Percentiles rank a stretch among this genome's conserved stretches.
phyloP scores from a whole-genome alignment of 2,113 vertebrate species.

The Chionomys nivalis region DNA sequence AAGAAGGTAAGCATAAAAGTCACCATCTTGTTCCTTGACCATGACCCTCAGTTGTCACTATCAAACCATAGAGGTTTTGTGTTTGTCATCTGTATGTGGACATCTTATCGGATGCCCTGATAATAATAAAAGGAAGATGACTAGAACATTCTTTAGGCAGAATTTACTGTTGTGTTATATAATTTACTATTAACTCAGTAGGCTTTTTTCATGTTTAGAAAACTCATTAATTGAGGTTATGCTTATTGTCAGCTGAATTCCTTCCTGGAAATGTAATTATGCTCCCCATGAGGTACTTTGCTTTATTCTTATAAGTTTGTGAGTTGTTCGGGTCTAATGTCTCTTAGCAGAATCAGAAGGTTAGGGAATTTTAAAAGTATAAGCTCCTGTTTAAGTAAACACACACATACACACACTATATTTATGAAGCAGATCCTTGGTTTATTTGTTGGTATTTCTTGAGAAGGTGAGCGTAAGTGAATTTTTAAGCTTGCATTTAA shows the following conservation, averaged over 20 bases:
- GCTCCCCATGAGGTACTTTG: neutral
- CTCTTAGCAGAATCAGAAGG: neutral
- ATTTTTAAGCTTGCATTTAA: neutral
- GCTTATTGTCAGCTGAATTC: slow-evolving; percentile 32
- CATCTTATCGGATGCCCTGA: neutral
- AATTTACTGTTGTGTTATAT: slow-evolving; percentile 15
- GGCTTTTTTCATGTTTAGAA: slow-evolving; percentile 55
- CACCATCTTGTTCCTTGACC: neutral
- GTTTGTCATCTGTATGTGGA: neutral
- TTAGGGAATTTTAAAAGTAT: slow-evolving; percentile 4
- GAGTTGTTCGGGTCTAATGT: neutral
- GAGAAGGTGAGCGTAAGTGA: neutral
- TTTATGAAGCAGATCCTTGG: neutral
- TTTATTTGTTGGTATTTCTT: slow-evolving; percentile 33
- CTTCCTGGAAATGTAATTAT: neutral
- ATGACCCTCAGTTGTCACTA: neutral
- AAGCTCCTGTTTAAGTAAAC: neutral
- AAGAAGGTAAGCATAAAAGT: neutral
- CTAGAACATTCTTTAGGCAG: slow-evolving; percentile 44
- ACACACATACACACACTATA: neutral
- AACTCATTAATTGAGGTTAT: slow-evolving; percentile 50
- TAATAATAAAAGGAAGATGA: slow-evolving; percentile 27
- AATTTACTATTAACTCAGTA: slow-evolving; percentile 9
- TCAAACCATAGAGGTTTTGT: slow-evolving; percentile 16
- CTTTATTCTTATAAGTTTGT: neutral